Evolutionary conservation across 1,140 invertebrate genomes (phyloP), one percentile per base, ranked within the genome.

Genomic region (Choristoneura fumiferana): DNA sequence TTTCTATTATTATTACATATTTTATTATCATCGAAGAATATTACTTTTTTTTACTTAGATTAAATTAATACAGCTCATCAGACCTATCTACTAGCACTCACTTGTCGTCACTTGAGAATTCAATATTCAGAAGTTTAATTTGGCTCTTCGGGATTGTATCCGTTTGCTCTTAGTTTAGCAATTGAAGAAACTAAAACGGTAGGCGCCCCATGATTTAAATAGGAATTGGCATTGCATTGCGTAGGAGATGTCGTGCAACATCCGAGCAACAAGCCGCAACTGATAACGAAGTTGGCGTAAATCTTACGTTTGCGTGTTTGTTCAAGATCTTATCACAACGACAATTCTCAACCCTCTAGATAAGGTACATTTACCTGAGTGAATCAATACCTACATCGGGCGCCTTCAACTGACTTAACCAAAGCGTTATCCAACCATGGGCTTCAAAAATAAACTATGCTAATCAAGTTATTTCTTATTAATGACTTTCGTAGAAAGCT

Each of bases 391-490:
- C 10, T 2, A 2, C 2, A 29, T 2, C 22, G 22, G 22, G 17
- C n/a, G 10, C 43, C 12, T n/a, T n/a, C n/a, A n/a, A n/a, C n/a
- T n/a, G n/a, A 57, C 55, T 39, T 34, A 54, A 13, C 12, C 39
- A n/a, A 18, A 35, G 43, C 52, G 52, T 65, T 65, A 65, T 65
- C 60, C 59, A 59, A 58, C 45, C 56, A 52, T 53, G 37, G 29
- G 38, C 34, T 53, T 58, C 14, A 58, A 58, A 62, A 70, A 67
- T 73, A 54, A 64, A 39, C 17, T 36, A 73, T 66, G 68, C 62
- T 71, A 71, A 76, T 71, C 54, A 58, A 56, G 14, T 64, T 60
- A 57, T 74, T 72, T 63, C 57, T 65, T 60, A 63, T 69, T 69
- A 63, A 66, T 14, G 43, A 12, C 18, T 49, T 8, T 12, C 43